Evolutionary conservation across 2,888 invertebrate genomes (phyloP).

Genomic region (Quadriops clusia): DNA sequence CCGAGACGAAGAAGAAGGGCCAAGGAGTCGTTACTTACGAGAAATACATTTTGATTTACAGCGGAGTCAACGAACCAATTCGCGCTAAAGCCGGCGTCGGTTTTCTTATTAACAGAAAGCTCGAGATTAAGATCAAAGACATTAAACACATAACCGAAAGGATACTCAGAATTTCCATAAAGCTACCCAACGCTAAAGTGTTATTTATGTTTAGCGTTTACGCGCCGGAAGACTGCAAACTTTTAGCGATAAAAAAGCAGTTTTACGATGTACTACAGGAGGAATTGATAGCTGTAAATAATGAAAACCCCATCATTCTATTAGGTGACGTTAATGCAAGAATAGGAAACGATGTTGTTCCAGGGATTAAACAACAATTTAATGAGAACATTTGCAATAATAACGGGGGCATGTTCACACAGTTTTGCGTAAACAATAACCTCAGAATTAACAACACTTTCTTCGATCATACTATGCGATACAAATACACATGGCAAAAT

Average conservation of each 20-base stretch:
- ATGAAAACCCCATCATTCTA: constrained; percentile 2
- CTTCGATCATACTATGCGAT: constrained; percentile 11
- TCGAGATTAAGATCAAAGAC: neutral
- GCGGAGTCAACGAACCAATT: constrained; percentile 8
- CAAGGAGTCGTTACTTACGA: constrained; percentile 6
- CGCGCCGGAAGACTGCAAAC: constrained; percentile 6
- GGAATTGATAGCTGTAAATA: too few relatives aligned
- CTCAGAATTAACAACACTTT: constrained; percentile 16
- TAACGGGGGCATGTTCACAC: constrained; percentile 11
- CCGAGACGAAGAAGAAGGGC: constrained; percentile 12
- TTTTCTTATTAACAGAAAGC: constrained; percentile 4
- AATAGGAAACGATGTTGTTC: constrained; percentile 10
- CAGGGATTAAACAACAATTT: constrained; percentile 12
- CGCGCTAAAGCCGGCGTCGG: constrained; percentile 7
- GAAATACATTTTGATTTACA: constrained; percentile 8
- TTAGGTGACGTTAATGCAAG: constrained; percentile 10
- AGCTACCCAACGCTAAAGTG: too few relatives aligned
- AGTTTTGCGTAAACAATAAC: constrained; percentile 12
- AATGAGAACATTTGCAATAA: constrained; percentile 11
- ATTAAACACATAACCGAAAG: constrained; percentile 1
- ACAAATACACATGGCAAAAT: constrained; percentile 13
- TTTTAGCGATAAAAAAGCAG: neutral
- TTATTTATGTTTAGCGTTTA: too few relatives aligned
- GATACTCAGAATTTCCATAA: too few relatives aligned
- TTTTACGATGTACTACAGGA: constrained; percentile 7